These are phyloP conservation scores for Zingel zingel DNA, from an alignment of 2,113 vertebrate species.

Conservation along the genomic window DNA sequence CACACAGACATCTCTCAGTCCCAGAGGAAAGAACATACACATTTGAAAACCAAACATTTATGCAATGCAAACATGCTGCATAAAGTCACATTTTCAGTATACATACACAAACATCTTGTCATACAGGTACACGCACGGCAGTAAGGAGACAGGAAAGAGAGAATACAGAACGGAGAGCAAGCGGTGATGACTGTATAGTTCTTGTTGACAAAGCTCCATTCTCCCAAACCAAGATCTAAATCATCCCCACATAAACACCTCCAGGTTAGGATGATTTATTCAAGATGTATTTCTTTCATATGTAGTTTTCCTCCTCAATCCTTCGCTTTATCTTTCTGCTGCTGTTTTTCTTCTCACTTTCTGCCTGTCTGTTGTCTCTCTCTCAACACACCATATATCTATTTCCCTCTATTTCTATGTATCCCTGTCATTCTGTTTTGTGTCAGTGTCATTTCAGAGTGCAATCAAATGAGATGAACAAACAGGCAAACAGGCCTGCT, in stretches of 20 bases:
- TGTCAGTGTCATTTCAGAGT: slow-evolving; percentile 33
- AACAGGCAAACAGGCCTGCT: slow-evolving; percentile 2
- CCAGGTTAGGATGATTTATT: slow-evolving; percentile 57
- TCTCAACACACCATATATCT: background rate
- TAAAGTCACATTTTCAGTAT: background rate
- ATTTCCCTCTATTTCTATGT: slow-evolving; percentile 10
- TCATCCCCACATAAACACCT: slow-evolving; percentile 58
- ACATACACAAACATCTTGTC: background rate
- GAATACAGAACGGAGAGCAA: slow-evolving; percentile 31
- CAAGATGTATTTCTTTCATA: slow-evolving; percentile 41
- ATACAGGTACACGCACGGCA: background rate
- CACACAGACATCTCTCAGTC: background rate
- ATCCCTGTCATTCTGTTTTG: background rate
- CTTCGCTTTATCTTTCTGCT: slow-evolving; percentile 33
- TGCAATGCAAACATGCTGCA: background rate
- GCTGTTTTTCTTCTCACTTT: slow-evolving; percentile 37
- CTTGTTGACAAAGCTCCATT: slow-evolving; percentile 65
- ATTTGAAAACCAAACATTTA: background rate
- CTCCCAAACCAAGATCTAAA: slow-evolving; percentile 60
- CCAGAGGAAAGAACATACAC: background rate
- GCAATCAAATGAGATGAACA: slow-evolving; percentile 32
- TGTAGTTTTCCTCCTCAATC: slow-evolving; percentile 38
- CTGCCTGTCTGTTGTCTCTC: slow-evolving; percentile 4
- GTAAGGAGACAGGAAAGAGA: background rate
- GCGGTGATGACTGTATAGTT: slow-evolving; percentile 48